Percentiles rank a stretch among this genome's conserved stretches.
These are phyloP conservation scores for Mus caroli DNA, from an alignment of 2,797 vertebrate species.

Conservation along the genomic window DNA sequence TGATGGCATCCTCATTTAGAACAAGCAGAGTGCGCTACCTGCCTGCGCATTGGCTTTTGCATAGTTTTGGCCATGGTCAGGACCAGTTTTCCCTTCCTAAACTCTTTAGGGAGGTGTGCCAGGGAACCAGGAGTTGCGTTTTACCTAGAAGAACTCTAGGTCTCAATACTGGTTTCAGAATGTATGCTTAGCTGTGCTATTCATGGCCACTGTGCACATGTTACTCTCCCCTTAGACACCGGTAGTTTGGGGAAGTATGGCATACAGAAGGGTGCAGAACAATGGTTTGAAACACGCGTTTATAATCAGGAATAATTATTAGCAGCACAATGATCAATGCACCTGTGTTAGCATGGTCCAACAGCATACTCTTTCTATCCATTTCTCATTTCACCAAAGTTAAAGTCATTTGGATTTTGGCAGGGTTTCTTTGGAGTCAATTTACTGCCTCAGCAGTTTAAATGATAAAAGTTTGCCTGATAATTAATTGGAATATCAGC, in stretches of 20 bases:
- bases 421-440: slow-evolving; percentile 74
- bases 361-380: slow-evolving; percentile 82
- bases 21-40: slow-evolving; percentile 45
- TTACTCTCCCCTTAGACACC: slow-evolving; percentile 56
- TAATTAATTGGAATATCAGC: slow-evolving; percentile 85
- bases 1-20: slow-evolving; percentile 63
- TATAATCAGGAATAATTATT: slow-evolving; percentile 81
- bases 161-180: slow-evolving; percentile 54
- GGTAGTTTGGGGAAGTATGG: slow-evolving; percentile 64
- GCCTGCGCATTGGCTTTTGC: slow-evolving; percentile 2
- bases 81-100: not conserved
- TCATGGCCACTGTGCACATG: slow-evolving; percentile 75
- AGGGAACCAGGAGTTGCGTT: not conserved
- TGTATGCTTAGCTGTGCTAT: slow-evolving; percentile 76
- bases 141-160: not conserved
- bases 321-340: slow-evolving; percentile 82
- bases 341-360: slow-evolving; percentile 78
- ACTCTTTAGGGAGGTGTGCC: not conserved
- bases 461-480: slow-evolving; percentile 81
- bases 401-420: slow-evolving; percentile 82
- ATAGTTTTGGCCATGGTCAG: not conserved
- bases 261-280: slow-evolving; percentile 66
- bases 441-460: slow-evolving; percentile 85
- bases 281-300: slow-evolving; percentile 74
- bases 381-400: slow-evolving; percentile 82